Percentiles rank a stretch among this genome's conserved stretches.
Conservation (phyloP, 37 sponge, comb jelly and placozoan genomes). For the Ephydatia muelleri region DNA sequence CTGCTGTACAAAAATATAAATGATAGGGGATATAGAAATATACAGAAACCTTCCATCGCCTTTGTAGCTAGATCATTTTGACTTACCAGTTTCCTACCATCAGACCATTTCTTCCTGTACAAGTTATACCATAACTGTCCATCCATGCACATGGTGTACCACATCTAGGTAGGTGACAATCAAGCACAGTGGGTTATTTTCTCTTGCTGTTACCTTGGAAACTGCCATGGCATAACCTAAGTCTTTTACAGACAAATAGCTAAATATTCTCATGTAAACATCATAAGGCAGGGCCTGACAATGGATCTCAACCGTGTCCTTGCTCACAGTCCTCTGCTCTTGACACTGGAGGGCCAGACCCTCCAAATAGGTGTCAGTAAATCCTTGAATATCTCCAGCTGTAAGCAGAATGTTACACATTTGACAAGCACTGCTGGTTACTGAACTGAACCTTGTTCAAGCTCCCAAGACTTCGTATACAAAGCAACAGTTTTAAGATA, state of each 20-base stretch:
- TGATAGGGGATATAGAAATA: no score
- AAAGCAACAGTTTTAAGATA: no score
- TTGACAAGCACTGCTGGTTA: no score
- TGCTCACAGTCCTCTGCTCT: constrained; percentile 34
- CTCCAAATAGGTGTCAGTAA: constrained; percentile 41
- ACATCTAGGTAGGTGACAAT: constrained; percentile 5
- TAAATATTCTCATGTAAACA: constrained; percentile 23
- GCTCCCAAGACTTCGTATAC: no score
- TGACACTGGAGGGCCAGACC: constrained; percentile 12
- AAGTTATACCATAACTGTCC: constrained; percentile 24
- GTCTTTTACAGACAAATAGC: constrained; percentile 17
- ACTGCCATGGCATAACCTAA: constrained; percentile 2
- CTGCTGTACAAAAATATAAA: no score
- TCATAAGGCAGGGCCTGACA: constrained; percentile 15
- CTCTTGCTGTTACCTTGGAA: neutral
- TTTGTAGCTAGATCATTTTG: constrained; percentile 4
- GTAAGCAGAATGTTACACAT: no score
- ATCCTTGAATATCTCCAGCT: constrained; percentile 31
- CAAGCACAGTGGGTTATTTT: no score
- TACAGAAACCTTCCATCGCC: no score
- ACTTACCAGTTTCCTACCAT: constrained; percentile 10
- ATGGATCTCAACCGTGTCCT: neutral
- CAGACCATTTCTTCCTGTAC: constrained; percentile 1
- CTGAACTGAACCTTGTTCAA: no score
- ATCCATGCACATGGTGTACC: no score